These are phyloP conservation scores for Chrysodeixis includens DNA, from an alignment of 2,888 invertebrate species.

Conservation along the genomic window DNA sequence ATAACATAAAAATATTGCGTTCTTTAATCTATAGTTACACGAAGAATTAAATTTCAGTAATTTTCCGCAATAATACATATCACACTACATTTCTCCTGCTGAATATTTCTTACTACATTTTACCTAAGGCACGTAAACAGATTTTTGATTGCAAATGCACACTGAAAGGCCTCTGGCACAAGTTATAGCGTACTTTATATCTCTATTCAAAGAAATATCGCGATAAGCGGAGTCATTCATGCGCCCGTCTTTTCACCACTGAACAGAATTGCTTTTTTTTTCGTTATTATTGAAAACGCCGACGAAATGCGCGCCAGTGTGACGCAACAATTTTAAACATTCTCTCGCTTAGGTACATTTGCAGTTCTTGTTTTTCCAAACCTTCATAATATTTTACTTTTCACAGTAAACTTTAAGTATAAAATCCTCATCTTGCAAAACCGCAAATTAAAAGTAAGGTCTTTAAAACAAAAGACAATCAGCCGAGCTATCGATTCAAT, in stretches of 20 bases:
- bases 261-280: constrained; percentile 50
- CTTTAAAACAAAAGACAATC: not conserved
- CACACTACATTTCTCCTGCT: too few species aligned
- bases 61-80: too few species aligned
- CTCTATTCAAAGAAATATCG: constrained; percentile 39
- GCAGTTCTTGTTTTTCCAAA: not conserved
- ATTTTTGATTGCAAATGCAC: constrained; percentile 6
- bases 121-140: not conserved
- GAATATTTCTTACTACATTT: not conserved
- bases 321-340: constrained; percentile 23
- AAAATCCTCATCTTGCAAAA: too few species aligned
- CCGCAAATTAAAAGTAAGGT: too few species aligned
- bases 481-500: not conserved
- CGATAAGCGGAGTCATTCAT: constrained; percentile 45
- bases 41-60: too few species aligned
- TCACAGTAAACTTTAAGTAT: too few species aligned
- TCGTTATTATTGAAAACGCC: constrained; percentile 52
- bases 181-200: constrained; percentile 38
- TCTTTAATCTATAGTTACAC: too few species aligned
- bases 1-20: too few species aligned
- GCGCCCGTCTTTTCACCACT: constrained; percentile 39
- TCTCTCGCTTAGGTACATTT: not conserved
- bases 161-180: constrained; percentile 13
- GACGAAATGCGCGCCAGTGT: constrained; percentile 27
- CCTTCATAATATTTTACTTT: not conserved